phyloP scores from a whole-genome alignment of 1,140 invertebrate species.

The Orchestia grillus region DNA sequence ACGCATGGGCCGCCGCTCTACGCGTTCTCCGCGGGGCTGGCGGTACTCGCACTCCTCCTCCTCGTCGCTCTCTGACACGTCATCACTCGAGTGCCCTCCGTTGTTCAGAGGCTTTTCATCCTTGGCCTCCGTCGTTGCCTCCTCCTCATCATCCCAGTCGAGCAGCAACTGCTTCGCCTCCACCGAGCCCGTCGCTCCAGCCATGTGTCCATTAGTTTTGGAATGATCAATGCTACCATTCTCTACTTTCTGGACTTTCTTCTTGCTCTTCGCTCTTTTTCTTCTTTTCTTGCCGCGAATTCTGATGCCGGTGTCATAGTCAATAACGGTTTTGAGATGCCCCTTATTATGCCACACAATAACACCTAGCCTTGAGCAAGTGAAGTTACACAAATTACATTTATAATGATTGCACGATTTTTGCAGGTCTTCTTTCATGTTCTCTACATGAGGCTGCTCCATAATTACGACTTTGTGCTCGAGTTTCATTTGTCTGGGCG shows the following conservation, averaged over 20 bases:
- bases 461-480: slow-evolving; percentile 66
- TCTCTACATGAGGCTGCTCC: slow-evolving; percentile 64
- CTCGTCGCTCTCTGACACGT: slow-evolving; percentile 24
- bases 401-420: slow-evolving; percentile 63
- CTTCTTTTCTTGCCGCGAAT: slow-evolving; percentile 63
- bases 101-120: not conserved
- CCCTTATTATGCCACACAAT: slow-evolving; percentile 68
- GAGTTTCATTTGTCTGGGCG: slow-evolving; percentile 57
- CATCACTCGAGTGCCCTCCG: not conserved
- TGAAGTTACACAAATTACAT: slow-evolving; percentile 65
- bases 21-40: slow-evolving; percentile 59
- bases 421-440: slow-evolving; percentile 60
- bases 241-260: slow-evolving; percentile 57
- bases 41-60: slow-evolving; percentile 31
- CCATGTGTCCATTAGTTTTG: slow-evolving; percentile 65
- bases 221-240: slow-evolving; percentile 61
- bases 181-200: slow-evolving; percentile 33
- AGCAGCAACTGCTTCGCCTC: slow-evolving; percentile 63
- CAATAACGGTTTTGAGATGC: slow-evolving; percentile 65
- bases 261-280: slow-evolving; percentile 59
- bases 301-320: slow-evolving; percentile 67
- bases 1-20: slow-evolving; percentile 63
- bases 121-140: slow-evolving; percentile 53
- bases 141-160: slow-evolving; percentile 67
- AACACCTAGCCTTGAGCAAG: slow-evolving; percentile 64